Base-by-base conservation (phyloP, 2,113 vertebrate species). In the Dasyornis broadbenti region DNA sequence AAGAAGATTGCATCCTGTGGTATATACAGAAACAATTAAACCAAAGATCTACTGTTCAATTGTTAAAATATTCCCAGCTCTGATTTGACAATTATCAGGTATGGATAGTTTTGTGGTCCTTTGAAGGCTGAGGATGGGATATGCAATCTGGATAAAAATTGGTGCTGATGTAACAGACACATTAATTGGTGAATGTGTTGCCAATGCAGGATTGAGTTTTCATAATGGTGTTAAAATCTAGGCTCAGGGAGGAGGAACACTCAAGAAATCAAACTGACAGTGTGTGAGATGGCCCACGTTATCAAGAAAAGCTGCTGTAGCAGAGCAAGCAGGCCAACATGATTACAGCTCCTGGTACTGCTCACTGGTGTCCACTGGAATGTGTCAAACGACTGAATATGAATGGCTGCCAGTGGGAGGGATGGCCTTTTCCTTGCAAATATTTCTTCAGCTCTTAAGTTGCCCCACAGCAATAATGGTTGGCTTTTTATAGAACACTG, bases 401-500 rank as follows among this genome's bases (percentile, higher is more conserved):
- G 66, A 66, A 68, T n/a, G 49, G 42, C 45, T 11, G 64, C 54
- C 9, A 22, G 53, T 57, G 68, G 89, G 91, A 96, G 73, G 93
- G 87, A 78, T 92, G 78, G 57, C 53, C 82, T 92, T 96, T 96
- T 97, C 75, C 86, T 89, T 97, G 73, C 83, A 96, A 97, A 96
- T 96, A 92, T 95, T 95, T 97, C 90, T 95, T 96, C 76, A 80
- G 79, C 68, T 90, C 90, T 95, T 96, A 83, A 63, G 49, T 92
- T 96, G 89, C 75, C 95, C 82, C 13, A 71, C 82, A 94, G 90
- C 73, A 97, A 70, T 94, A 89, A 84, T 17, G 45, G 76, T 66
- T 70, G 40, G 76, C 65, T 94, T 97, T 97, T 96, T 97, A 97
- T 90, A 97, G 96, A 97, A 76, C 61, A 80, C 86, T 81, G 79